Conservation (phyloP, 1,140 invertebrate species). For the Trichoplusia ni region DNA sequence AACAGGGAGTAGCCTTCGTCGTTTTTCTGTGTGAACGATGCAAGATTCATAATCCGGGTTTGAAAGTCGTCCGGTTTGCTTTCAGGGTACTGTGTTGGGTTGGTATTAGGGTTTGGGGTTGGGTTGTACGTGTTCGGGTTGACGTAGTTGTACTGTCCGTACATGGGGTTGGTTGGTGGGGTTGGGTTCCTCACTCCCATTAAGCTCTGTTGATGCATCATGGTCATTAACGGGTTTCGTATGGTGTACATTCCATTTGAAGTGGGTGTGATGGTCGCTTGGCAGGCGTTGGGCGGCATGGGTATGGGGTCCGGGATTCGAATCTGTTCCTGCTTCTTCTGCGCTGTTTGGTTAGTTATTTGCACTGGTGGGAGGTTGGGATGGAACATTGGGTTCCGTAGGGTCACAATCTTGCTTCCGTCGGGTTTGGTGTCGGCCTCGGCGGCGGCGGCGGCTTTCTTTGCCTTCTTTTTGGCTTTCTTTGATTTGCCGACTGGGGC, state of each 20-base stretch:
- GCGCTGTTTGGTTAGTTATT: constrained; percentile 78
- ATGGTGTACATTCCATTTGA: constrained; percentile 89
- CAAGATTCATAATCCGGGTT: constrained; percentile 64
- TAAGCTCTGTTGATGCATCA: constrained; percentile 76
- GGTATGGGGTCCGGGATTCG: constrained; percentile 75
- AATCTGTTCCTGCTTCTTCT: constrained; percentile 72
- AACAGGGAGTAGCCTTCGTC: constrained; percentile 75
- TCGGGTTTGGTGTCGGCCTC: constrained; percentile 53
- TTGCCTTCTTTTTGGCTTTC: constrained; percentile 76
- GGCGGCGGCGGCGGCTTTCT: constrained; percentile 56
- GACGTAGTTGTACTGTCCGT: constrained; percentile 55
- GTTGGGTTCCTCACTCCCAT: constrained; percentile 55
- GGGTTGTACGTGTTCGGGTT: constrained; percentile 57
- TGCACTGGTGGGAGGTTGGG: constrained; percentile 70
- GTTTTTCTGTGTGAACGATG: constrained; percentile 72
- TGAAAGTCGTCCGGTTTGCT: constrained; percentile 59
- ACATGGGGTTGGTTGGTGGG: constrained; percentile 45
- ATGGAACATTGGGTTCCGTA: constrained; percentile 88
- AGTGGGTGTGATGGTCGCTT: constrained; percentile 77
- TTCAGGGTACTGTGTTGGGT: constrained; percentile 35
- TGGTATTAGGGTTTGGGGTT: constrained; percentile 4
- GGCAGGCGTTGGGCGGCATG: constrained; percentile 75
- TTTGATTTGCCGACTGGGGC: constrained; percentile 61
- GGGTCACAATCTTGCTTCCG: constrained; percentile 87
- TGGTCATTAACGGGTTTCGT: constrained; percentile 84